These are phyloP conservation scores for Bellardia bayeri DNA, from an alignment of 2,888 invertebrate species.

Conservation along the genomic window DNA sequence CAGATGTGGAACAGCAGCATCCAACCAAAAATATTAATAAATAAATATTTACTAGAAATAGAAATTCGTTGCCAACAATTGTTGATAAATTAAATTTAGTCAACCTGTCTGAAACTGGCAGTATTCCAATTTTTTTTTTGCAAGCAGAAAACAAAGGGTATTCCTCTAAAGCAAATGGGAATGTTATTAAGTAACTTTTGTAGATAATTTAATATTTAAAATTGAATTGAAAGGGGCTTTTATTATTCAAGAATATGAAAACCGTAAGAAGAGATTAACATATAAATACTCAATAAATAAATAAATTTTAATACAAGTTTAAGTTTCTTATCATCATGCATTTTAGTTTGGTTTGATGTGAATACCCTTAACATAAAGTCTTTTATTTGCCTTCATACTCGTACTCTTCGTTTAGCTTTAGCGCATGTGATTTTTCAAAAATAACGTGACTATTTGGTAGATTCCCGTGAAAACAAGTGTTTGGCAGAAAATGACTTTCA, in stretches of 20 bases:
- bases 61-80: constrained; percentile 33
- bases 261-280: neutral
- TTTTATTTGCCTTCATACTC: neutral
- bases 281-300: neutral
- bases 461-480: constrained; percentile 71
- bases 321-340: neutral
- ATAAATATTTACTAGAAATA: constrained; percentile 19
- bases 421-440: constrained; percentile 57
- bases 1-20: constrained; percentile 36
- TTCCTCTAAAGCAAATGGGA: neutral
- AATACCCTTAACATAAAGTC: constrained; percentile 31
- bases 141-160: constrained; percentile 16
- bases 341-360: neutral
- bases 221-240: neutral
- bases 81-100: constrained; percentile 31
- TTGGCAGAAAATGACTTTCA: constrained; percentile 46
- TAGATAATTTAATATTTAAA: neutral
- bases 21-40: neutral
- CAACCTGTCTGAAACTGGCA: constrained; percentile 54
- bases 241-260: neutral
- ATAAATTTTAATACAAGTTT: neutral
- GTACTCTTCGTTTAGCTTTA: neutral
- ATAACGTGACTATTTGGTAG: constrained; percentile 67
- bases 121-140: constrained; percentile 28
- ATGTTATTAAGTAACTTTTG: neutral